Conservation (phyloP, 2,797 vertebrate genomes). For the Argentina silus region DNA sequence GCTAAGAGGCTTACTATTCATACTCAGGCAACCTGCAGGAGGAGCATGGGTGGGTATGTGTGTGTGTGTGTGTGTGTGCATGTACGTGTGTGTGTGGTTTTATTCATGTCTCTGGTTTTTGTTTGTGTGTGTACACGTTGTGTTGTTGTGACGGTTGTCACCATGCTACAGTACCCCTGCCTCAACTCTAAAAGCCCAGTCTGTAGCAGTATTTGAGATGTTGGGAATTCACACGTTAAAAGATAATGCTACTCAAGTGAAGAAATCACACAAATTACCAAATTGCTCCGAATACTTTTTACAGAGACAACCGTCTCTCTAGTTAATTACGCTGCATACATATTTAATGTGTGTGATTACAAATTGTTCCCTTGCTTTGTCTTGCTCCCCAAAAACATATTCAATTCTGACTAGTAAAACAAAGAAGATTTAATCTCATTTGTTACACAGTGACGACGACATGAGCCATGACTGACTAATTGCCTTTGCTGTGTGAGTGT, state of each 20-base stretch:
- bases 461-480: background rate
- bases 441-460: no score
- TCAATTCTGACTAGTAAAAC: background rate
- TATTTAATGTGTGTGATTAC: constrained; percentile 54
- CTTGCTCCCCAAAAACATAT: background rate
- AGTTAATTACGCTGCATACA: constrained; percentile 30
- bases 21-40: background rate
- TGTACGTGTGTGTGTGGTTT: no score
- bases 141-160: background rate
- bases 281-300: background rate
- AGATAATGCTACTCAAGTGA: background rate
- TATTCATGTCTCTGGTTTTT: no score
- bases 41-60: constrained; percentile 13
- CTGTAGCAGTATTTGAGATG: background rate
- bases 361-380: constrained; percentile 38
- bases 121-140: background rate
- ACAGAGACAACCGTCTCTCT: background rate
- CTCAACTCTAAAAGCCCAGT: background rate
- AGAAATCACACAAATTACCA: background rate
- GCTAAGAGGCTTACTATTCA: constrained; percentile 19
- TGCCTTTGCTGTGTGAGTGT: background rate
- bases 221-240: background rate
- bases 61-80: constrained; percentile 7
- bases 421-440: background rate
- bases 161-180: background rate